Evolutionary conservation across 2,888 invertebrate genomes (phyloP).

Genomic region (Drosophila testacea): DNA sequence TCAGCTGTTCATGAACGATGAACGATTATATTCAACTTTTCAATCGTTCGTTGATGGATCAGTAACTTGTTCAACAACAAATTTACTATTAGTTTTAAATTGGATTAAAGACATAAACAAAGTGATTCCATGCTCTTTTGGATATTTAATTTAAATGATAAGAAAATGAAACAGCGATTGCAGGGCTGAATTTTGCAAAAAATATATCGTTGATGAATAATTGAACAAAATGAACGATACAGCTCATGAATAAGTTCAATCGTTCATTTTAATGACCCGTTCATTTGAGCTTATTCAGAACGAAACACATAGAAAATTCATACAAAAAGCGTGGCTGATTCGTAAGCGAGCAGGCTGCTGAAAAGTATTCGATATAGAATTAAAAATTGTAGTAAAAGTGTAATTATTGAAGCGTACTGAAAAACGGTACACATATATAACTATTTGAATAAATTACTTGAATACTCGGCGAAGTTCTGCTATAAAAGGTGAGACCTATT

Average conservation of each 20-base stretch:
- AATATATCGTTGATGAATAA: neutral
- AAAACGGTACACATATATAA: constrained; percentile 49
- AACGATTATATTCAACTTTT: no score
- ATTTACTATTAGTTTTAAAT: no score
- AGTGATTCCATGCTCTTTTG: no score
- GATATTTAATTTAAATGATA: no score
- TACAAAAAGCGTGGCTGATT: constrained; percentile 59
- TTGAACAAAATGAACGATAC: no score
- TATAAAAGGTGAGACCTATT: constrained; percentile 56
- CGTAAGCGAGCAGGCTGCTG: constrained; percentile 60
- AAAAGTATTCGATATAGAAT: constrained; percentile 59
- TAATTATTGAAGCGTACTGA: constrained; percentile 39
- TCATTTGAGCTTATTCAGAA: constrained; percentile 4
- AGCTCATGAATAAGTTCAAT: neutral
- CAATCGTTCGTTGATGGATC: no score
- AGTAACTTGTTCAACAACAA: no score
- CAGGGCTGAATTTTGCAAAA: neutral
- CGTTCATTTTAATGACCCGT: neutral
- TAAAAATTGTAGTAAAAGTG: constrained; percentile 65
- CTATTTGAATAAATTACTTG: constrained; percentile 44
- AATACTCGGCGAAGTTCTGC: constrained; percentile 48
- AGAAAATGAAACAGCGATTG: no score
- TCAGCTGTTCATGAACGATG: neutral
- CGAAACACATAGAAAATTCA: constrained; percentile 9
- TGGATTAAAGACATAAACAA: no score